A percentile compares a stretch with the other conserved stretches of the same genome.
Evolutionary conservation across 2,797 vertebrate genomes (phyloP).

Genomic region (Lophotriccus pileatus): DNA sequence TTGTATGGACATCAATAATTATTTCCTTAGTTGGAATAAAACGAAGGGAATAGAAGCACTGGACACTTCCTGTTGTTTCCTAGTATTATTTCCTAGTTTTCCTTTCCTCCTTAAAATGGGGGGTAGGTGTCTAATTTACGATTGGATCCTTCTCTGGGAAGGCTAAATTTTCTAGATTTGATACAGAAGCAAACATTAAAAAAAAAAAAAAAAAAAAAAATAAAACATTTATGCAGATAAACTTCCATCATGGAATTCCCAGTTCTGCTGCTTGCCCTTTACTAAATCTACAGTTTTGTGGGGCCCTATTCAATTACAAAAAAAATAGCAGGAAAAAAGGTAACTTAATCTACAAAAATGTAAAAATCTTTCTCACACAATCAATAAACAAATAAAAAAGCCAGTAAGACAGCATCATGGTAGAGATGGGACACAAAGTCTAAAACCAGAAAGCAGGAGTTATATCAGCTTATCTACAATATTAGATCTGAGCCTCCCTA

Average conservation of each 20-base stretch:
- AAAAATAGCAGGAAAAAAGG: not conserved
- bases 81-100: not conserved
- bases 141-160: not conserved
- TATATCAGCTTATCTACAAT: not conserved
- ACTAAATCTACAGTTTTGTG: not conserved
- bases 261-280: not conserved
- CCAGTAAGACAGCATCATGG: not conserved
- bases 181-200: not conserved
- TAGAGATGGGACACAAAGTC: not conserved
- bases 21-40: not conserved
- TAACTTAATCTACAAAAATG: not conserved
- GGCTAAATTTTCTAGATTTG: not conserved
- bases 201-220: not conserved
- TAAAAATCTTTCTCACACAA: not conserved
- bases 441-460: not conserved
- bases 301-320: not conserved
- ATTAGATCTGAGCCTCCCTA: not conserved
- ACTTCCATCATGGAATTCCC: not conserved
- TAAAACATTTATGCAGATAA: not conserved
- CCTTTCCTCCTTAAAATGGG: not conserved
- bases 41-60: not conserved
- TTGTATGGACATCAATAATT: not conserved
- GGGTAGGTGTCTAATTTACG: not conserved
- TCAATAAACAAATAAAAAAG: not conserved
- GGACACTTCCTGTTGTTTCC: not conserved